A percentile compares a stretch with the other conserved stretches of the same genome.
These are phyloP conservation scores for Seladonia tumulorum DNA, from an alignment of 2,888 invertebrate genomes.

Conservation along the genomic window DNA sequence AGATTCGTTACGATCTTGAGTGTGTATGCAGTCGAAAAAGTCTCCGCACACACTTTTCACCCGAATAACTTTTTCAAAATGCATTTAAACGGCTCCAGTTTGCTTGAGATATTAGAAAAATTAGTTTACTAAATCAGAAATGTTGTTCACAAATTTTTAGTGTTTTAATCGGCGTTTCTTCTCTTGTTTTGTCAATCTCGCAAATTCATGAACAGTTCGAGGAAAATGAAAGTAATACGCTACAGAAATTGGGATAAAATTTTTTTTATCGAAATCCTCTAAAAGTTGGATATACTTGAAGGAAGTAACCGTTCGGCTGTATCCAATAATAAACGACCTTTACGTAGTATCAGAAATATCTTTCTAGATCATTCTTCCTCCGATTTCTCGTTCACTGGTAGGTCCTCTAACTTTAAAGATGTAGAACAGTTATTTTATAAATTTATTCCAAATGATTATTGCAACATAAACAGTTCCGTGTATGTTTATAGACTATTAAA, in stretches of 20 bases:
- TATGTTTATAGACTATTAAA: background rate
- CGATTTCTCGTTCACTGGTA: background rate
- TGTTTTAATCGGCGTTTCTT: background rate
- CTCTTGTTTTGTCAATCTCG: background rate
- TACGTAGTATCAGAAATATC: conserved; percentile 87
- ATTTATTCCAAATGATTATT: background rate
- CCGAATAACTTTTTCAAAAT: background rate
- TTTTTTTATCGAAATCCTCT: background rate
- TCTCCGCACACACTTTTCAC: background rate
- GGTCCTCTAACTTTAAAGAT: background rate
- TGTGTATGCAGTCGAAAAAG: background rate
- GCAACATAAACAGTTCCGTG: too few relatives aligned
- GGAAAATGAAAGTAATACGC: background rate
- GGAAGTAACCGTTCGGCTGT: background rate
- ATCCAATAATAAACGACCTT: conserved; percentile 9
- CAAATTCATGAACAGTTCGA: background rate
- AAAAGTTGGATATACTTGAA: background rate
- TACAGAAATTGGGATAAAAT: background rate
- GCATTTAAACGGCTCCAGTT: background rate
- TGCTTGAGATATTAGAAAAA: background rate
- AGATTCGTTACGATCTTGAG: background rate
- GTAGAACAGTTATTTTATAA: background rate
- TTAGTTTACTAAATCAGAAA: background rate
- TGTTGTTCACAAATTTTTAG: background rate
- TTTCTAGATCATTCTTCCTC: conserved; percentile 84